A percentile compares a stretch with the other conserved stretches of the same genome.
These are phyloP conservation scores for Chrysomela aeneicollis DNA, from an alignment of 2,888 invertebrate genomes.

Conservation along the genomic window DNA sequence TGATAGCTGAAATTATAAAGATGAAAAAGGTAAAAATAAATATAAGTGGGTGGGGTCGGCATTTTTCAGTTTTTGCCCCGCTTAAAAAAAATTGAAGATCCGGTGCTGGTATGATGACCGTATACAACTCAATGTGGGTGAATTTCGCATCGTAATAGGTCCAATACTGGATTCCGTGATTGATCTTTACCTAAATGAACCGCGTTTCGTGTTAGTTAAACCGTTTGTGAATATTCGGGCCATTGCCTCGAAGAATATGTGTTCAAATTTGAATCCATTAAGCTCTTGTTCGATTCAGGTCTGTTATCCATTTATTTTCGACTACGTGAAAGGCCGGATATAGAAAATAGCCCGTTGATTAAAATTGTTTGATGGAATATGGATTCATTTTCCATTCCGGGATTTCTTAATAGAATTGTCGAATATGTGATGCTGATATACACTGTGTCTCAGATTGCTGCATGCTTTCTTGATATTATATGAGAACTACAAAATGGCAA, in stretches of 20 bases:
- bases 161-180: slow-evolving; percentile 47
- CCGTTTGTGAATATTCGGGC: slow-evolving; percentile 55
- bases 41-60: too few species aligned
- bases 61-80: too few species aligned
- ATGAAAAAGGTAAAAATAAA: too few species aligned
- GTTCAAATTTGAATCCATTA: slow-evolving; percentile 13
- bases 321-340: neutral
- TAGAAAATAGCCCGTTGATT: neutral
- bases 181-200: slow-evolving; percentile 49
- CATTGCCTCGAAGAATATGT: slow-evolving; percentile 18
- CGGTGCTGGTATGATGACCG: neutral
- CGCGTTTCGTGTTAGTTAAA: slow-evolving; percentile 52
- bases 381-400: neutral
- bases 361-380: neutral
- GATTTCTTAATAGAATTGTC: neutral
- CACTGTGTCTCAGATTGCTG: too few species aligned
- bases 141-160: slow-evolving; percentile 38
- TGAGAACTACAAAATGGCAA: too few species aligned
- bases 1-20: too few species aligned
- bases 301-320: slow-evolving; percentile 18
- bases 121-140: neutral
- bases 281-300: slow-evolving; percentile 13
- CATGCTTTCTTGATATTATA: too few species aligned
- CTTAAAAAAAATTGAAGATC: too few species aligned
- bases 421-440: neutral